phyloP scores from a whole-genome alignment of 2,888 invertebrate species.

The Zelleria hepariella region DNA sequence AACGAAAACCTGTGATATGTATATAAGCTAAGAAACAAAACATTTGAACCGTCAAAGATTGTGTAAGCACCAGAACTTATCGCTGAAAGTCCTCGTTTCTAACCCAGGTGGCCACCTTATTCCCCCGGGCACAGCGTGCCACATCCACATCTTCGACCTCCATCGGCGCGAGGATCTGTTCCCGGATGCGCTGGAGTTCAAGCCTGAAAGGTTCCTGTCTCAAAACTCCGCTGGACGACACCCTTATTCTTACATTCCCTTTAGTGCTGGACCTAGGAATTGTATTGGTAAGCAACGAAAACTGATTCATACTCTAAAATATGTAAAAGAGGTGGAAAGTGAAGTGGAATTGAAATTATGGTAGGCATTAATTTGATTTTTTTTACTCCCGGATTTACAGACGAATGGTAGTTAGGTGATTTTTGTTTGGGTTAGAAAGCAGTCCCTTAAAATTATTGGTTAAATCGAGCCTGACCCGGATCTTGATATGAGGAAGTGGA shows the following conservation, averaged over 20 bases:
- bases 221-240: constrained; percentile 69
- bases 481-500: too few species aligned
- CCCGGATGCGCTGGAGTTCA: constrained; percentile 75
- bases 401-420: too few species aligned
- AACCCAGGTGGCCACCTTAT: constrained; percentile 55
- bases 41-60: too few species aligned
- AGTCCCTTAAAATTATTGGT: too few species aligned
- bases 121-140: constrained; percentile 63
- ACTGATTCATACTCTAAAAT: not conserved
- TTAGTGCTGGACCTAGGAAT: constrained; percentile 78
- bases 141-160: constrained; percentile 73
- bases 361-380: too few species aligned
- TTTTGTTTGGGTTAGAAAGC: too few species aligned
- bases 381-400: too few species aligned
- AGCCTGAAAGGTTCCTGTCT: constrained; percentile 79
- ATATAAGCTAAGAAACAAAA: too few species aligned
- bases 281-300: constrained; percentile 73
- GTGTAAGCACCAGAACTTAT: too few species aligned
- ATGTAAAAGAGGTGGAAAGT: not conserved
- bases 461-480: too few species aligned
- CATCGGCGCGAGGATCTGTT: constrained; percentile 76
- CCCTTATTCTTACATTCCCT: constrained; percentile 76
- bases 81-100: not conserved
- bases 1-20: too few species aligned
- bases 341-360: not conserved